Evolutionary conservation across 1,140 invertebrate genomes (phyloP), one percentile per base, ranked within the genome.

Genomic region (Oncopodura yosiiana): DNA sequence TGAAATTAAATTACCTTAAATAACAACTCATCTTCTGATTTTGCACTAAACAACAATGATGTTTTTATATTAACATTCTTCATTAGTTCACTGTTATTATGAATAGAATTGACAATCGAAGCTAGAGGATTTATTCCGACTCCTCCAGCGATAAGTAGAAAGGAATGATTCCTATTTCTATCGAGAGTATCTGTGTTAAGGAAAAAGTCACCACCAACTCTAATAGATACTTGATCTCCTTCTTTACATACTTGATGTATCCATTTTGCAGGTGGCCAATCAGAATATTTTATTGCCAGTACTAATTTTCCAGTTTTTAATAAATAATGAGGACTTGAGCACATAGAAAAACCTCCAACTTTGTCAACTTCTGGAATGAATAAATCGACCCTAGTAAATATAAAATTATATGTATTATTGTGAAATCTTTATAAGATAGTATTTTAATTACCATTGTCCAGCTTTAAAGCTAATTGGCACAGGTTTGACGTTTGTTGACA

Each of bases 261-360:
- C 71, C 71, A 73, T 2, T 57, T 49, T n/a, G 70, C 66, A 34
- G 72, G 70, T 6, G 71, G 68, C 48, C 68, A 68, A 5, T 62
- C 48, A n/a, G 69, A 69, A 21, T 60, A 66, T 54, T 73, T 72
- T 3, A 73, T 63, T 23, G 70, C 69, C 3, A 73, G 58, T 5
- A 67, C 54, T 11, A 73, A 18, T 23, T 61, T 54, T 14, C 67
- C 53, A 19, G 56, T 57, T 21, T 59, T 50, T 9, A 44, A 18
- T 16, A 73, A 54, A n/a, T 66, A 53, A 11, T 37, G 19, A 14
- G 71, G 70, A 39, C 66, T 58, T 1, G 70, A 71, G 41, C 59
- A 68, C 62, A 73, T 70, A 3, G 70, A 71, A 60, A 68, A 73
- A 14, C 72, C 72, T 41, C 69, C 70, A 27, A 73, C 66, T 37